Evolutionary conservation across 2,888 invertebrate species (phyloP).

Genomic region (Hemistola chrysoprasaria): DNA sequence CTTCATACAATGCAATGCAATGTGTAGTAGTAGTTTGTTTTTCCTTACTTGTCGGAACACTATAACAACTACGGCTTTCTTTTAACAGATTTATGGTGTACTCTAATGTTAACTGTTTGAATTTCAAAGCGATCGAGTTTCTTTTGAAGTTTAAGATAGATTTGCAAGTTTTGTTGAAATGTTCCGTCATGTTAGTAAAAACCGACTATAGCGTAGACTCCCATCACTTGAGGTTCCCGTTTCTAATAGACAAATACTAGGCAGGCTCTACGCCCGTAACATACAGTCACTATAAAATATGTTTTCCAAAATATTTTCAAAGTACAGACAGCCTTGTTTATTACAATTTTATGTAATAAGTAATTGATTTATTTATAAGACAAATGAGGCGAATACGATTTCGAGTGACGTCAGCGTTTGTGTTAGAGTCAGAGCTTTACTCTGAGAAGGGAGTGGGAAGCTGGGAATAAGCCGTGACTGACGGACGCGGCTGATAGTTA

Average conservation of each 20-base stretch:
- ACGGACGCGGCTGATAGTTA: too few species aligned
- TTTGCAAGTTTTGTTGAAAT: too few species aligned
- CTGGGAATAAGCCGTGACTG: too few species aligned
- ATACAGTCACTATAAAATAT: conserved; percentile 41
- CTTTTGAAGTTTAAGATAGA: too few species aligned
- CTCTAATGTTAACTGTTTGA: too few species aligned
- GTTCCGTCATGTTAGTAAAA: too few species aligned
- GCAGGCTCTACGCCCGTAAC: conserved; percentile 31
- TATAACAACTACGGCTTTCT: too few species aligned
- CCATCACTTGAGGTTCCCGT: conserved; percentile 7
- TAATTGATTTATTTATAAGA: conserved; percentile 29
- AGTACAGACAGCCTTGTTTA: conserved; percentile 42
- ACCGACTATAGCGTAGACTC: too few species aligned
- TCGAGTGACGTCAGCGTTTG: conserved; percentile 34
- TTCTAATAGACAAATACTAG: conserved; percentile 36
- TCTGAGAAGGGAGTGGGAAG: conserved; percentile 20
- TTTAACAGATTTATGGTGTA: too few species aligned
- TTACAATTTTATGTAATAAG: conserved; percentile 41
- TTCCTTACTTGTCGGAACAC: too few species aligned
- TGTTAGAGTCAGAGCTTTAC: conserved; percentile 28
- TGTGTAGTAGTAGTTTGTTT: too few species aligned
- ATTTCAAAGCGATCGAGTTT: too few species aligned
- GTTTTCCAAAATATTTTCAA: conserved; percentile 45
- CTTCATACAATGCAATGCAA: conserved; percentile 15
- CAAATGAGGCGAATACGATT: conserved; percentile 35